phyloP scores from a whole-genome alignment of 1,140 invertebrate species.

The Pseudoatta argentina region DNA sequence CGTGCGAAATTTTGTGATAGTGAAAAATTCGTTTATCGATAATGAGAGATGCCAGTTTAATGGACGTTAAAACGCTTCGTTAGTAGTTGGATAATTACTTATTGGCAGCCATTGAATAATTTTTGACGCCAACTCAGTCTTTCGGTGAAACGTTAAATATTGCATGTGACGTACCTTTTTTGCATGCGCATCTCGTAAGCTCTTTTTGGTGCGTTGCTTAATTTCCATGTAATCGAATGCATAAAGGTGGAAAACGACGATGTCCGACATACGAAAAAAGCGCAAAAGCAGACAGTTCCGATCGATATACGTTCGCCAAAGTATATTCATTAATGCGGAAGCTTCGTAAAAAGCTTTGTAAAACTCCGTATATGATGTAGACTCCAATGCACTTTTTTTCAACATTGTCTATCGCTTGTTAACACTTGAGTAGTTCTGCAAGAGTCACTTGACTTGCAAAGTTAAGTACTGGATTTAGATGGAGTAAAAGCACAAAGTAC shows the following conservation, averaged over 20 bases:
- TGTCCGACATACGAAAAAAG: background rate
- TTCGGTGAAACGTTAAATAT: constrained; percentile 38
- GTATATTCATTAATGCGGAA: constrained; percentile 57
- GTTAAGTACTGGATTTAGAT: constrained; percentile 22
- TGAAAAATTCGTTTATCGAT: constrained; percentile 31
- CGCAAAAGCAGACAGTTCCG: background rate
- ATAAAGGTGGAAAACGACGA: constrained; percentile 1
- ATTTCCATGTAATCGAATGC: constrained; percentile 33
- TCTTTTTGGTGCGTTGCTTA: constrained; percentile 21
- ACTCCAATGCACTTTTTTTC: constrained; percentile 35
- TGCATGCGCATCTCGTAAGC: background rate
- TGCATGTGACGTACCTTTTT: background rate
- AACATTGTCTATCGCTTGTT: constrained; percentile 36
- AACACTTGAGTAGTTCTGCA: constrained; percentile 41
- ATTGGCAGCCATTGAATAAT: constrained; percentile 4
- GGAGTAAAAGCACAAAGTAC: constrained; percentile 16
- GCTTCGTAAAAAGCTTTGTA: constrained; percentile 40
- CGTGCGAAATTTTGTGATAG: constrained; percentile 21
- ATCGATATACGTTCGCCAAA: constrained; percentile 45
- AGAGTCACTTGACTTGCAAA: constrained; percentile 58
- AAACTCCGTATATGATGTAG: constrained; percentile 41
- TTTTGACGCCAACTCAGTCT: background rate
- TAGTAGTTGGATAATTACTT: constrained; percentile 8
- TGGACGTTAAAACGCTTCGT: constrained; percentile 26
- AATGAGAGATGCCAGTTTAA: constrained; percentile 24